These are phyloP conservation scores for Eupithecia subfuscata DNA, from an alignment of 2,888 invertebrate genomes.

Conservation along the genomic window DNA sequence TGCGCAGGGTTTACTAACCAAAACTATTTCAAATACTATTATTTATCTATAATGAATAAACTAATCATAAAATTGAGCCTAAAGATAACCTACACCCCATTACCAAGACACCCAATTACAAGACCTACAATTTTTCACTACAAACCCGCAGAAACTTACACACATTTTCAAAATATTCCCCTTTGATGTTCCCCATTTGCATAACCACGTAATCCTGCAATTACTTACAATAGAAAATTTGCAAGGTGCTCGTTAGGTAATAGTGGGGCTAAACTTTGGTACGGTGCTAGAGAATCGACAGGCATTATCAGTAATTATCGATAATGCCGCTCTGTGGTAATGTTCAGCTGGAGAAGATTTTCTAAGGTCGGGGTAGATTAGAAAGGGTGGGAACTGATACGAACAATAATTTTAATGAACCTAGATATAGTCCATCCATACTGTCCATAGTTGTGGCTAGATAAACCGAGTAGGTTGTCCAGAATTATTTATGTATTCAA, in stretches of 20 bases:
- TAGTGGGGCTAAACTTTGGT: conserved; percentile 65
- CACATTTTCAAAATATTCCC: conserved; percentile 30
- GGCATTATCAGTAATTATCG: conserved; percentile 33
- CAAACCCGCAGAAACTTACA: conserved; percentile 24
- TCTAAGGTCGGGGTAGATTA: neutral
- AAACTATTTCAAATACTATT: too few species aligned
- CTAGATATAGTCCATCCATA: neutral
- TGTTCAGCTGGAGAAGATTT: neutral
- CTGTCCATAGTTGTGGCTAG: neutral
- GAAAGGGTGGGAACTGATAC: neutral
- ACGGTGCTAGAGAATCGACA: conserved; percentile 34
- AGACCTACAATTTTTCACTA: conserved; percentile 15
- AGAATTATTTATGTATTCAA: neutral
- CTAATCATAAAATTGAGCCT: neutral
- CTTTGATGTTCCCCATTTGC: conserved; percentile 30
- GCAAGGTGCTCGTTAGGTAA: conserved; percentile 54
- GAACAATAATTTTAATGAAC: neutral
- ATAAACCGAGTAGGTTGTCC: neutral
- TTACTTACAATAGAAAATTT: conserved; percentile 51
- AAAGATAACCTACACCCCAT: neutral
- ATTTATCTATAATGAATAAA: neutral
- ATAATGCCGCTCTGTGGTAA: conserved; percentile 17
- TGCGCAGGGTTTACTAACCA: too few species aligned
- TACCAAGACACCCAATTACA: neutral
- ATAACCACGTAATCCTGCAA: conserved; percentile 44